phyloP scores from a whole-genome alignment of 2,888 invertebrate genomes.

The Drosophila formosana region DNA sequence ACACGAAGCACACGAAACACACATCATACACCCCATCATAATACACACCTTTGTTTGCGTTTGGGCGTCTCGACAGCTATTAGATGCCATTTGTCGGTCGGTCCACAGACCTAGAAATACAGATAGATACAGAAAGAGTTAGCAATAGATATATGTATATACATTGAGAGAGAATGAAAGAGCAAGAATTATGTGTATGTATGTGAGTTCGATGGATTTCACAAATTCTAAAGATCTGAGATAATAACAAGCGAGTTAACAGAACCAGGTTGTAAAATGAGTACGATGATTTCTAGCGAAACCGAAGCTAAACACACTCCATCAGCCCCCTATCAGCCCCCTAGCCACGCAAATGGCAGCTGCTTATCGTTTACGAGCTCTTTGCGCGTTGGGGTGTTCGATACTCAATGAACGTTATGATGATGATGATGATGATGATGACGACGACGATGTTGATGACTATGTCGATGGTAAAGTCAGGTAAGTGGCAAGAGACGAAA shows the following conservation, averaged over 20 bases:
- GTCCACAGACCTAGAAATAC: constrained; percentile 5
- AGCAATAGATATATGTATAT: background rate
- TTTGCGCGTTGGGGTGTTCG: constrained; percentile 47
- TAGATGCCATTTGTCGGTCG: constrained; percentile 26
- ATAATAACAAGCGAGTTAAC: constrained; percentile 70
- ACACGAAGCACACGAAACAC: background rate
- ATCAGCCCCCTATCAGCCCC: constrained; percentile 51
- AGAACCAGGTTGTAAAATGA: constrained; percentile 60
- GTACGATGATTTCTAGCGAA: constrained; percentile 62
- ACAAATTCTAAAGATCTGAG: constrained; percentile 61
- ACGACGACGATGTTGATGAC: constrained; percentile 21
- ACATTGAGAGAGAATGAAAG: background rate
- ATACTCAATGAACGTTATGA: constrained; percentile 68
- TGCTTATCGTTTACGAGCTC: constrained; percentile 66
- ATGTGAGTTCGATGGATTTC: constrained; percentile 22
- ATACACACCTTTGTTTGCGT: constrained; percentile 24
- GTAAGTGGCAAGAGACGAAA: background rate
- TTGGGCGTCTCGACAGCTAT: constrained; percentile 17
- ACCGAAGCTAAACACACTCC: constrained; percentile 35
- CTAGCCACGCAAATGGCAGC: constrained; percentile 33
- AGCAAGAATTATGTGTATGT: background rate
- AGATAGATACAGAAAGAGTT: constrained; percentile 1
- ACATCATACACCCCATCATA: constrained; percentile 8
- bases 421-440: constrained; percentile 16
- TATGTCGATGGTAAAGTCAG: background rate